Evolutionary conservation across 2,888 invertebrate genomes (phyloP).

Genomic region (Pyrrhosoma nymphula): DNA sequence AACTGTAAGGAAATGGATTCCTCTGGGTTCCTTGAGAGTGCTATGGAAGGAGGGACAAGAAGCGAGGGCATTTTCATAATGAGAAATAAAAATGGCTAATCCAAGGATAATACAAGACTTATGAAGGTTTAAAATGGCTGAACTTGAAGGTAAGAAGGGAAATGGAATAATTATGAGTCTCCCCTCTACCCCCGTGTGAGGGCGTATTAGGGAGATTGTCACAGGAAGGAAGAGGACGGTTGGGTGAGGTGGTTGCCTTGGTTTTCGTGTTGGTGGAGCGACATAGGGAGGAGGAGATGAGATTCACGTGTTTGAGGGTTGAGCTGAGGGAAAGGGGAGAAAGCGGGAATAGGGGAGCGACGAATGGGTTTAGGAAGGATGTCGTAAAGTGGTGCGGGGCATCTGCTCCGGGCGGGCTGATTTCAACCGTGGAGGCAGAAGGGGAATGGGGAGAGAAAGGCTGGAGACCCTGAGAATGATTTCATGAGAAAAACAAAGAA

Average conservation of each 20-base stretch:
- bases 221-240: neutral
- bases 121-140: neutral
- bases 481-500: neutral
- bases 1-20: neutral
- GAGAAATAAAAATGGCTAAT: constrained; percentile 11
- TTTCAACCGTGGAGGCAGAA: neutral
- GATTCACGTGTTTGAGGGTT: neutral
- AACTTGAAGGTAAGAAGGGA: neutral
- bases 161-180: neutral
- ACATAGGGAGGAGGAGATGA: neutral
- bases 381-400: neutral
- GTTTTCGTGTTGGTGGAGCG: neutral
- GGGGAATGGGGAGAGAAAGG: neutral
- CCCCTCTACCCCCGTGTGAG: neutral
- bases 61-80: neutral
- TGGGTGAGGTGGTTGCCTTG: neutral
- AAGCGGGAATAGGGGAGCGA: neutral
- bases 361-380: neutral
- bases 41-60: neutral
- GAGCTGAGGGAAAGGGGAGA: neutral
- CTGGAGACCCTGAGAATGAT: neutral
- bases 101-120: neutral
- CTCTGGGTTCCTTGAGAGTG: neutral
- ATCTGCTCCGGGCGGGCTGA: neutral
- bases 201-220: neutral